These are phyloP conservation scores for Drosophila niveifrons DNA, from an alignment of 2,888 invertebrate species.

Conservation along the genomic window DNA sequence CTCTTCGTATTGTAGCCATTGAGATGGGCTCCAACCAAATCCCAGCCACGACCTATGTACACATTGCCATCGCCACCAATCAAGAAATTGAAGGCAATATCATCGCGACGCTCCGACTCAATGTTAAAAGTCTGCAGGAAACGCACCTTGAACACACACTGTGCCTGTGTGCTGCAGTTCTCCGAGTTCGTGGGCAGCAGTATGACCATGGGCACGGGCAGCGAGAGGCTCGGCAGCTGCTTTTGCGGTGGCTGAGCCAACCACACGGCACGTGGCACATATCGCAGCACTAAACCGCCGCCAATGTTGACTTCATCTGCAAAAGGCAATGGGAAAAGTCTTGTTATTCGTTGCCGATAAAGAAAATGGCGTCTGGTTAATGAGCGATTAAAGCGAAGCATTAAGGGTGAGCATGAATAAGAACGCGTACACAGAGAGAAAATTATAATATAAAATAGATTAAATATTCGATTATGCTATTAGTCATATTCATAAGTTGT, in stretches of 20 bases:
- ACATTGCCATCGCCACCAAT: conserved; percentile 92
- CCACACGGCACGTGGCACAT: conserved; percentile 77
- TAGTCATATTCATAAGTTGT: no score
- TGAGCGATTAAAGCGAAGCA: background rate
- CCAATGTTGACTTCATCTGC: conserved; percentile 78
- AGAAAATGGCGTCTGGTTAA: background rate
- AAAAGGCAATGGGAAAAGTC: conserved; percentile 3
- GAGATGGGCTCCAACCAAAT: conserved; percentile 90
- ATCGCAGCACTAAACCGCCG: conserved; percentile 72
- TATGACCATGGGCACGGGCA: conserved; percentile 71
- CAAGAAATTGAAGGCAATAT: conserved; percentile 92
- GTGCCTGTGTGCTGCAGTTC: conserved; percentile 84
- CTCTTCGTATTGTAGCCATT: conserved; percentile 88
- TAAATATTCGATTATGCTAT: no score
- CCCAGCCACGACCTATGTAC: conserved; percentile 92
- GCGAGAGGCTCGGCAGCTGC: conserved; percentile 49
- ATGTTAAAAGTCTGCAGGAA: conserved; percentile 90
- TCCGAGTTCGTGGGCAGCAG: conserved; percentile 77
- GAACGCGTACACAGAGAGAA: no score
- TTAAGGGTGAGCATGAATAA: background rate
- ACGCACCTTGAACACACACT: conserved; percentile 88
- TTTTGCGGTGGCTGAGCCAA: conserved; percentile 78
- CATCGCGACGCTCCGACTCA: conserved; percentile 88
- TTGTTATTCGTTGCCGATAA: background rate
- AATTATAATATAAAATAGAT: no score